These are phyloP conservation scores for Sciurus niger DNA, from an alignment of 2,113 vertebrate species.

Conservation along the genomic window DNA sequence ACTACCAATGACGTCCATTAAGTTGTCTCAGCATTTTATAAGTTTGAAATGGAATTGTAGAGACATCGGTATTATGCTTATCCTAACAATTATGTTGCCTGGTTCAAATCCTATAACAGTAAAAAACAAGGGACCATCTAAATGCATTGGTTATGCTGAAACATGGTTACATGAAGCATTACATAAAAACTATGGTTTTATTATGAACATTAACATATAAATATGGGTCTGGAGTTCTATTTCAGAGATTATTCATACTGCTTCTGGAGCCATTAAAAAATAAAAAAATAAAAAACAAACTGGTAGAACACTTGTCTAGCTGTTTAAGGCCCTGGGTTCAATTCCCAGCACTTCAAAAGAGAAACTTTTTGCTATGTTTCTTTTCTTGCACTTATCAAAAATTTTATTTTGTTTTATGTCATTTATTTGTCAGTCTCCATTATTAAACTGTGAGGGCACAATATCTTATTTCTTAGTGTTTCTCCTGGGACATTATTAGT, in stretches of 20 bases:
- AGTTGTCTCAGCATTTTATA: conserved; percentile 40
- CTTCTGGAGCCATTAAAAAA: not conserved
- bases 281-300: too few relatives aligned
- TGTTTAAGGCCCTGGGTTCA: too few relatives aligned
- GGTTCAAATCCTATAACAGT: not conserved
- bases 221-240: not conserved
- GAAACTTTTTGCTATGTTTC: not conserved
- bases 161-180: not conserved
- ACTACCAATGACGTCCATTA: not conserved
- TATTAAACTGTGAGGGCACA: not conserved
- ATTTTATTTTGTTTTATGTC: conserved; percentile 24
- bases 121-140: not conserved
- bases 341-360: too few relatives aligned
- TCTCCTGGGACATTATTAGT: not conserved
- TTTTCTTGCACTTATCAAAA: conserved; percentile 15
- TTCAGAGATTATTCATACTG: not conserved
- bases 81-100: not conserved
- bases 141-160: not conserved
- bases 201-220: not conserved
- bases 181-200: not conserved
- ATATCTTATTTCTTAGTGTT: not conserved
- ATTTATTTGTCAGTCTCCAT: not conserved
- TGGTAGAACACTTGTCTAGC: too few relatives aligned
- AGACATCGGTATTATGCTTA: not conserved
- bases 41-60: conserved; percentile 3